These are phyloP conservation scores for Pardosa pseudoannulata DNA, from an alignment of 2,888 invertebrate species.

Conservation along the genomic window DNA sequence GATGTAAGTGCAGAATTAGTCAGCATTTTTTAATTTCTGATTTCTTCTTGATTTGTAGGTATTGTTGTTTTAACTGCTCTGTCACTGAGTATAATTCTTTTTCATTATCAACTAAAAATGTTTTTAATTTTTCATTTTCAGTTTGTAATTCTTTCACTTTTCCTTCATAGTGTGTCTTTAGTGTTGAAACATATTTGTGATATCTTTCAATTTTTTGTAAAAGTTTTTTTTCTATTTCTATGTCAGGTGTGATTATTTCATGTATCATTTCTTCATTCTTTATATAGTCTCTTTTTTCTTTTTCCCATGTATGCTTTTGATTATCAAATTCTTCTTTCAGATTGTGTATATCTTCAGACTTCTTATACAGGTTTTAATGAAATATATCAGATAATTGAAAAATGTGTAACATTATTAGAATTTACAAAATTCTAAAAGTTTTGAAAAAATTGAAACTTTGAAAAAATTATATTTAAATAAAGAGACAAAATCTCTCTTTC, in stretches of 20 bases:
- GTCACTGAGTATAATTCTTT: neutral
- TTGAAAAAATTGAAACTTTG: too few relatives aligned
- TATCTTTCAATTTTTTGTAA: conserved; percentile 37
- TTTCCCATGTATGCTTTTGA: conserved; percentile 23
- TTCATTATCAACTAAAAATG: conserved; percentile 24
- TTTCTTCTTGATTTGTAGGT: neutral
- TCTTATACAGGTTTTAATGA: conserved; percentile 12
- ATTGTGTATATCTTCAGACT: conserved; percentile 10
- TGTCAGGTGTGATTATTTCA: conserved; percentile 2
- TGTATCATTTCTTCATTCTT: neutral
- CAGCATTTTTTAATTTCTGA: neutral
- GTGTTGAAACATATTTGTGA: neutral
- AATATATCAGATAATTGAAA: too few relatives aligned
- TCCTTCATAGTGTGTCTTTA: conserved; percentile 30
- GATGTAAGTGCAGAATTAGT: neutral
- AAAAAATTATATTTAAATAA: too few relatives aligned
- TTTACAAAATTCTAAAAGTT: too few relatives aligned
- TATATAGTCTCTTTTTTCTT: conserved; percentile 16
- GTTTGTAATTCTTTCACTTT: neutral
- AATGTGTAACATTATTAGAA: too few relatives aligned
- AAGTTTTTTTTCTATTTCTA: conserved; percentile 37
- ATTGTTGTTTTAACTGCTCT: conserved; percentile 13
- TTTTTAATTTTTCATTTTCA: conserved; percentile 33
- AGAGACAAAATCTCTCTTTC: too few relatives aligned
- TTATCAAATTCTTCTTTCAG: conserved; percentile 14